Conservation (phyloP, 2,888 invertebrate genomes). For the Polymixis flavicincta region DNA sequence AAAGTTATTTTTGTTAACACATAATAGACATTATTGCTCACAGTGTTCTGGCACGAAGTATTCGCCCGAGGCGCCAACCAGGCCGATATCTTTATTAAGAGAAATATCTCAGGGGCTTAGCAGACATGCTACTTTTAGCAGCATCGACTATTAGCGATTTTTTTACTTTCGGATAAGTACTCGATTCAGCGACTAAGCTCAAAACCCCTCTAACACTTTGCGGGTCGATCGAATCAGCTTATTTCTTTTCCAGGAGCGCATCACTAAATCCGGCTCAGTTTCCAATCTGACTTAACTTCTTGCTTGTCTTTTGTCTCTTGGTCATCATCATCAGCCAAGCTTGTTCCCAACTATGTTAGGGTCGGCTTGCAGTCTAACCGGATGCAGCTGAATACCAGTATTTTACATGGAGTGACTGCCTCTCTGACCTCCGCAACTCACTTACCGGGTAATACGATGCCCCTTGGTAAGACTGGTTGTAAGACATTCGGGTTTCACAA, state of each 20-base stretch:
- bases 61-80: slow-evolving; percentile 32
- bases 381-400: too few relatives aligned
- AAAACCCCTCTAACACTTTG: too few relatives aligned
- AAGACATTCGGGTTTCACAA: background rate
- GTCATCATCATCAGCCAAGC: too few relatives aligned
- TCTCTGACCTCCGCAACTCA: too few relatives aligned
- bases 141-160: background rate
- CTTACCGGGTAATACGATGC: too few relatives aligned
- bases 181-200: background rate
- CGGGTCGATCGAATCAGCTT: slow-evolving; percentile 2
- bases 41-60: slow-evolving; percentile 31
- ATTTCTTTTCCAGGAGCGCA: slow-evolving; percentile 9
- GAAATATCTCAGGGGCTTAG: slow-evolving; percentile 18
- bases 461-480: too few relatives aligned
- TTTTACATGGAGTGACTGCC: too few relatives aligned
- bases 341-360: too few relatives aligned
- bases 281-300: slow-evolving; percentile 4
- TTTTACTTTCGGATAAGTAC: background rate
- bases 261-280: slow-evolving; percentile 32
- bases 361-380: too few relatives aligned
- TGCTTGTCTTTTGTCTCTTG: background rate
- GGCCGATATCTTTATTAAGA: slow-evolving; percentile 33
- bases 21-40: slow-evolving; percentile 24
- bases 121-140: slow-evolving; percentile 12
- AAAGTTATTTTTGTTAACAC: slow-evolving; percentile 26